These are phyloP conservation scores for Hyphantria cunea DNA, from an alignment of 1,140 invertebrate genomes.

Conservation along the genomic window DNA sequence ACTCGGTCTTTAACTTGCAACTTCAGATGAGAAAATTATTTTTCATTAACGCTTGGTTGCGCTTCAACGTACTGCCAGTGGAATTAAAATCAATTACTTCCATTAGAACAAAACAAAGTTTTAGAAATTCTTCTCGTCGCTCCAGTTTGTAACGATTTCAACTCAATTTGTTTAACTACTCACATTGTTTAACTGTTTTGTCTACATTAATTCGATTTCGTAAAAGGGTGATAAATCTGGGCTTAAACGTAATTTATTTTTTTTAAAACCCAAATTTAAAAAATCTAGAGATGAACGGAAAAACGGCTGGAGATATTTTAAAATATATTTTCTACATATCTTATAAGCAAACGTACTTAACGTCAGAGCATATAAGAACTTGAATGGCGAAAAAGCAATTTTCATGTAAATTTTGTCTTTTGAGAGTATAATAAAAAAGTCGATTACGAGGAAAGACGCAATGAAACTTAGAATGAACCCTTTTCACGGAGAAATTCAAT, in stretches of 20 bases:
- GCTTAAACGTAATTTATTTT: slow-evolving; percentile 4
- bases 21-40: slow-evolving; percentile 72
- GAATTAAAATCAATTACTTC: slow-evolving; percentile 76
- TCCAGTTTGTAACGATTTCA: slow-evolving; percentile 32
- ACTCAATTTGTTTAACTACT: slow-evolving; percentile 28
- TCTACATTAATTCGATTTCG: slow-evolving; percentile 18
- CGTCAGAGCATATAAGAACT: slow-evolving; percentile 21
- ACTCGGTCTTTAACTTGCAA: slow-evolving; percentile 61
- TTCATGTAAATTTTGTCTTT: slow-evolving; percentile 24
- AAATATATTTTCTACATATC: too few relatives aligned
- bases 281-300: too few relatives aligned
- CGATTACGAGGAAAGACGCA: slow-evolving; percentile 26
- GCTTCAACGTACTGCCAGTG: slow-evolving; percentile 60
- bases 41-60: slow-evolving; percentile 71
- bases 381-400: slow-evolving; percentile 35
- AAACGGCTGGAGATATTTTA: too few relatives aligned
- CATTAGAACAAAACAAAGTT: slow-evolving; percentile 61
- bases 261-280: not conserved
- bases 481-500: slow-evolving; percentile 66
- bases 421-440: slow-evolving; percentile 23
- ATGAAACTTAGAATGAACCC: slow-evolving; percentile 44
- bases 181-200: slow-evolving; percentile 20
- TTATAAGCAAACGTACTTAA: too few relatives aligned
- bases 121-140: slow-evolving; percentile 45
- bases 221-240: slow-evolving; percentile 8